Evolutionary conservation across 2,888 invertebrate species (phyloP), one percentile per base, ranked within the genome.

Genomic region (Nephrotoma flavescens): DNA sequence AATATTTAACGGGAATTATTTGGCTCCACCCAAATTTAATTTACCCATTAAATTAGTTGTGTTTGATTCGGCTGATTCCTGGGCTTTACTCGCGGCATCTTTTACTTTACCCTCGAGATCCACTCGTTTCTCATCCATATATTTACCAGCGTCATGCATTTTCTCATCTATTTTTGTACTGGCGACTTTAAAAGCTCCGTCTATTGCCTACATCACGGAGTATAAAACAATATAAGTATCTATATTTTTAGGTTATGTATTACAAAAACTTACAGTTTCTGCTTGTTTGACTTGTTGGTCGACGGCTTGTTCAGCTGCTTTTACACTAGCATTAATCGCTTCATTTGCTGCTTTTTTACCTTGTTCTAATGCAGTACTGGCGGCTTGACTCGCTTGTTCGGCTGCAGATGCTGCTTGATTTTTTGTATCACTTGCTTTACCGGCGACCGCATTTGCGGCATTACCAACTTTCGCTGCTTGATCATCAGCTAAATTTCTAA

Each of bases 91-190:
- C 83, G 91, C 89, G 86, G 89, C 89, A 41, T 92, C 91, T 44
- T 91, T 91, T 6, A 92, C 42, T 84, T 42, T 84, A 42, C n/a
- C 9, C n/a, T 4, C n/a, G n/a, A 41, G 88, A 45, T 89, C 89
- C 87, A 90, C 93, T 47, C 94, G 92, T 90, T 94, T 94, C 88
- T 93, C 93, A 89, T 92, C 94, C 87, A 94, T 91, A 89, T 92
- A 94, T 89, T 94, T 93, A 89, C 94, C 94, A 42, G 95, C 93
- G 87, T 94, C 93, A 89, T 93, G 93, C 89, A 95, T 90, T 91
- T 94, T 95, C 88, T 93, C 90, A 89, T 95, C 95, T 85, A 94
- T 93, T 11, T 93, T 92, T 31, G 92, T 91, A 87, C 93, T 92
- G 31, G 94, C 93, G 89, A 92, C 92, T 92, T 93, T 93, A 88